Conservation (phyloP, 2,888 invertebrate genomes). For the Thymelicus lineola region DNA sequence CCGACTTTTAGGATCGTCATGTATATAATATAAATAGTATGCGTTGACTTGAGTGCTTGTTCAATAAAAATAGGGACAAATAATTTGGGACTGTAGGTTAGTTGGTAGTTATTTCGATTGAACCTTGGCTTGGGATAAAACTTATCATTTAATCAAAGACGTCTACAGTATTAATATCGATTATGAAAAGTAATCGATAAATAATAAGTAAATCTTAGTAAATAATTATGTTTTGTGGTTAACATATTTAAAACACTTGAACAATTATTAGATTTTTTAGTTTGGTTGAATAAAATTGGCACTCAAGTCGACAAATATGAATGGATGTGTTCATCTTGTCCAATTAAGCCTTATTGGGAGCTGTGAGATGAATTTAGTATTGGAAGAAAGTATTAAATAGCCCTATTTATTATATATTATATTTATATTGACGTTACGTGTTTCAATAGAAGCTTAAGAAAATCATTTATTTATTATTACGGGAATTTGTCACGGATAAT, state of each 20-base stretch:
- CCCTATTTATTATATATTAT: constrained; percentile 42
- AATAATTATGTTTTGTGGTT: too few species aligned
- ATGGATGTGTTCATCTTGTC: constrained; percentile 75
- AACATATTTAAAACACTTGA: too few species aligned
- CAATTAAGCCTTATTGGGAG: constrained; percentile 78
- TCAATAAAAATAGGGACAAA: background rate
- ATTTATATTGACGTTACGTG: constrained; percentile 30
- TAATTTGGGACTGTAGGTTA: background rate
- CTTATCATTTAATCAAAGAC: too few species aligned
- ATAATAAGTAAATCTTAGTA: too few species aligned
- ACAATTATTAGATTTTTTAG: background rate
- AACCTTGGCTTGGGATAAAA: too few species aligned
- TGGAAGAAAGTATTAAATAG: constrained; percentile 48
- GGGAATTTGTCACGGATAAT: constrained; percentile 21
- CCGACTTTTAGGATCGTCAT: constrained; percentile 56
- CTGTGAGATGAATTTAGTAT: constrained; percentile 75
- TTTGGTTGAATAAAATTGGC: background rate
- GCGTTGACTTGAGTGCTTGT: constrained; percentile 19
- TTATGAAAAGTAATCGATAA: too few species aligned
- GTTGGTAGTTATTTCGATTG: too few species aligned
- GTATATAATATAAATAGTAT: constrained; percentile 44
- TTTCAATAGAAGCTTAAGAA: constrained; percentile 21
- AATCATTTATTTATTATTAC: constrained; percentile 17
- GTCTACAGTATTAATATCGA: too few species aligned
- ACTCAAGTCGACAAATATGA: constrained; percentile 49